A percentile compares a stretch with the other conserved stretches of the same genome.
Evolutionary conservation across 2,888 invertebrate species (phyloP).

Genomic region (Antitype chi): DNA sequence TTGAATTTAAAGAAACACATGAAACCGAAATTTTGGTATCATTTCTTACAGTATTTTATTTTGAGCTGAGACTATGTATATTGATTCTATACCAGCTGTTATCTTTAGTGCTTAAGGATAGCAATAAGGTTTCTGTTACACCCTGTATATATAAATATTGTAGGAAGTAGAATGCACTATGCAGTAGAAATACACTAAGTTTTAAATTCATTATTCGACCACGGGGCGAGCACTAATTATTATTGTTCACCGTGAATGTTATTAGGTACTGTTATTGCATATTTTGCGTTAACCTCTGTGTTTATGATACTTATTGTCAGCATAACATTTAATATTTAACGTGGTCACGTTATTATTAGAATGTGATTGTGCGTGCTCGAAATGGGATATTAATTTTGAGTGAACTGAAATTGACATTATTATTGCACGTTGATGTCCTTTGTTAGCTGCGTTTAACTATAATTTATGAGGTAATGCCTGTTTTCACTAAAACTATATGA

Average conservation of each 20-base stretch:
- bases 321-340: neutral
- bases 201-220: too few species aligned
- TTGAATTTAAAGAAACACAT: too few species aligned
- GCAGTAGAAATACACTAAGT: too few species aligned
- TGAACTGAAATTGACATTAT: slow-evolving; percentile 14
- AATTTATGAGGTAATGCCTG: neutral
- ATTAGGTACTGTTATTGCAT: neutral
- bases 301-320: neutral
- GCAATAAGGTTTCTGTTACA: too few species aligned
- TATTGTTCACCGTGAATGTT: neutral
- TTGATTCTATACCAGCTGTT: too few species aligned
- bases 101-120: too few species aligned
- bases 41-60: too few species aligned
- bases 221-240: too few species aligned
- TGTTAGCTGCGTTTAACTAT: neutral
- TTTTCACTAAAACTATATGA: neutral
- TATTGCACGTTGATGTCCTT: neutral
- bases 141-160: too few species aligned
- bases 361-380: neutral
- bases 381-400: slow-evolving; percentile 14
- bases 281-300: neutral
- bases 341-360: neutral
- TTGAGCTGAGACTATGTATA: too few species aligned
- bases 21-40: too few species aligned
- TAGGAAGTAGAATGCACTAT: too few species aligned